Evolutionary conservation across 2,113 vertebrate genomes (phyloP).

Genomic region (Cynoglossus semilaevis): DNA sequence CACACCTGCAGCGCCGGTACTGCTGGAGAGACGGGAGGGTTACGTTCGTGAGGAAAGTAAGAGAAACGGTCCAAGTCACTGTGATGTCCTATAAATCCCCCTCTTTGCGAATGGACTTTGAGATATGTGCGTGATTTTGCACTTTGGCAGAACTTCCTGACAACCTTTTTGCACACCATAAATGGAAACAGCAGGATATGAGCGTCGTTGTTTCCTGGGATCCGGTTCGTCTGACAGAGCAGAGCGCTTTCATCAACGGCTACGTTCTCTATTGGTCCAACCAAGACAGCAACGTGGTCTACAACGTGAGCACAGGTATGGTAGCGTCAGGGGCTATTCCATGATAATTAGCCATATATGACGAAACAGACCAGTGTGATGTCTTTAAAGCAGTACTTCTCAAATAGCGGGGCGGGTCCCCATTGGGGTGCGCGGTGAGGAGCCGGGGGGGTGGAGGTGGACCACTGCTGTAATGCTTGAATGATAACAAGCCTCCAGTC

Average conservation of each 20-base stretch:
- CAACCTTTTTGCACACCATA: constrained; percentile 1
- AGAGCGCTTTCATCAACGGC: constrained; percentile 55
- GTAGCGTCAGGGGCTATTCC: not conserved
- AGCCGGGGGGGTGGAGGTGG: too few relatives aligned
- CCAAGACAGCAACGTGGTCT: fast-evolving
- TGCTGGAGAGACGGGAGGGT: constrained; percentile 56
- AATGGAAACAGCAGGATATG: not conserved
- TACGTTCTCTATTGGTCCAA: constrained; percentile 41
- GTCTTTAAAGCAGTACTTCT: too few relatives aligned
- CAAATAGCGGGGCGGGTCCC: too few relatives aligned
- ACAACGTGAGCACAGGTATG: constrained; percentile 44
- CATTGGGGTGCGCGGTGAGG: too few relatives aligned
- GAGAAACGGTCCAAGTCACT: constrained; percentile 6
- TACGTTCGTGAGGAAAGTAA: constrained; percentile 62
- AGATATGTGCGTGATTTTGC: not conserved
- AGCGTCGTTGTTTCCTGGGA: constrained; percentile 57
- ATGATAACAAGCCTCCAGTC: too few relatives aligned
- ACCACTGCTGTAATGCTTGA: too few relatives aligned
- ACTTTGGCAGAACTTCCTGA: constrained; percentile 26
- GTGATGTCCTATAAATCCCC: not conserved
- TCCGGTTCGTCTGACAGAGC: constrained; percentile 19
- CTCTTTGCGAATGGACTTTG: not conserved
- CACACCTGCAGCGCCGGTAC: constrained; percentile 34
- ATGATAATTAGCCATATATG: not conserved
- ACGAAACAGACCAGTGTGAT: not conserved